A percentile compares a stretch with the other conserved stretches of the same genome.
phyloP scores from a whole-genome alignment of 1,140 invertebrate genomes.

The Aphaenogaster rudis region DNA sequence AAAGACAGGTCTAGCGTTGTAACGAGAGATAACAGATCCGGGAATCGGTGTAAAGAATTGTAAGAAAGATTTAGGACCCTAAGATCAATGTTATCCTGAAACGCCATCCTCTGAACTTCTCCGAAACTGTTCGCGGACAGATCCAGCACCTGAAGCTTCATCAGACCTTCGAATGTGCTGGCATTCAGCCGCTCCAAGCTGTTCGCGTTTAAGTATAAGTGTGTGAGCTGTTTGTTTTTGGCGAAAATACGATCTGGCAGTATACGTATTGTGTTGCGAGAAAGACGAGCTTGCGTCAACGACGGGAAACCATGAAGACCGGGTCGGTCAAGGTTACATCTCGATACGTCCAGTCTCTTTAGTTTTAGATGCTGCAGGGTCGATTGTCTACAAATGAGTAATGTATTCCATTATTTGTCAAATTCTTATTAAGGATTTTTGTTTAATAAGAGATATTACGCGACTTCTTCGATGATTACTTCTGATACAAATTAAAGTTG shows the following conservation, averaged over 20 bases:
- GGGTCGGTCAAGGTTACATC: constrained; percentile 89
- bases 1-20: constrained; percentile 88
- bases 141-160: constrained; percentile 88
- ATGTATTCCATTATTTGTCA: not conserved
- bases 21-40: constrained; percentile 70
- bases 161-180: constrained; percentile 78
- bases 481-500: constrained; percentile 43
- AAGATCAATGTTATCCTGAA: constrained; percentile 87
- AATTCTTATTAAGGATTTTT: not conserved
- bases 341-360: constrained; percentile 88
- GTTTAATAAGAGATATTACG: not conserved
- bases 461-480: not conserved
- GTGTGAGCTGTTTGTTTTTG: constrained; percentile 88
- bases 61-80: constrained; percentile 89
- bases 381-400: constrained; percentile 82
- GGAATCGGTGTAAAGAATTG: constrained; percentile 86
- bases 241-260: constrained; percentile 88
- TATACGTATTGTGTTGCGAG: constrained; percentile 88
- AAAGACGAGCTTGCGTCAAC: constrained; percentile 87
- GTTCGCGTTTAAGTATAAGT: constrained; percentile 89
- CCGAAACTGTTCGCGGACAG: constrained; percentile 89
- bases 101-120: constrained; percentile 87
- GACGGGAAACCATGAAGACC: constrained; percentile 89
- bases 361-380: constrained; percentile 84
- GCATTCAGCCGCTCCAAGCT: constrained; percentile 87